Conservation (phyloP, 1,140 invertebrate species). For the Listronotus oregonensis region DNA sequence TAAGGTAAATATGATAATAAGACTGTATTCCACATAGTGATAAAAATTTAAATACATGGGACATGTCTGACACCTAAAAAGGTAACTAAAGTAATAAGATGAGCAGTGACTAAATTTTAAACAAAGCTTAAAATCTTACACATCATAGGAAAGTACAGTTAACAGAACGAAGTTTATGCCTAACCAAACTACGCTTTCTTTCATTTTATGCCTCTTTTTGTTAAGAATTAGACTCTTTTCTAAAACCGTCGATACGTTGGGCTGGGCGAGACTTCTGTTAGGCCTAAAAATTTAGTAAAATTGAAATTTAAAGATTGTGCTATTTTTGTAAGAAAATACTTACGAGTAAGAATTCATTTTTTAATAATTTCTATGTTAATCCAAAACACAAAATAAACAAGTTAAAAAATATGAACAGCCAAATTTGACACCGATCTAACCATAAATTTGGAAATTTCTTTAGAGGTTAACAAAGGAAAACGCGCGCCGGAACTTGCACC, state of each 20-base stretch:
- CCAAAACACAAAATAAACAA: background rate
- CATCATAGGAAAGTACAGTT: constrained; percentile 47
- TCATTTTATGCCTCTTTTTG: constrained; percentile 37
- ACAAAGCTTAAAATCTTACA: constrained; percentile 42
- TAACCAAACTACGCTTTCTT: constrained; percentile 46
- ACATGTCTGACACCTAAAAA: constrained; percentile 47
- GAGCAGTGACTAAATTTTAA: background rate
- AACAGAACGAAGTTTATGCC: constrained; percentile 46
- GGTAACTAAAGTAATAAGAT: constrained; percentile 4
- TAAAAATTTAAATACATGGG: constrained; percentile 43
- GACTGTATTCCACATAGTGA: constrained; percentile 52
- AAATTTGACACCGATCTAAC: background rate
- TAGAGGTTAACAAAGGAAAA: too few species aligned
- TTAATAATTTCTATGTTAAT: too few species aligned
- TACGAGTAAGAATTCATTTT: constrained; percentile 14
- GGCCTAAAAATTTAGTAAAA: constrained; percentile 5
- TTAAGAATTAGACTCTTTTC: constrained; percentile 44
- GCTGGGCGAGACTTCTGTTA: constrained; percentile 8
- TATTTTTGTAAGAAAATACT: constrained; percentile 2
- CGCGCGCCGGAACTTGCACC: too few species aligned
- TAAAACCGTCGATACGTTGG: constrained; percentile 27
- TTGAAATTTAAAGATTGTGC: background rate
- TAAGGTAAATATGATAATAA: constrained; percentile 47
- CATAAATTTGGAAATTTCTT: too few species aligned
- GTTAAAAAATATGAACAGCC: background rate